These are phyloP conservation scores for Palloptera scutellata DNA, from an alignment of 2,888 invertebrate species.

Conservation along the genomic window DNA sequence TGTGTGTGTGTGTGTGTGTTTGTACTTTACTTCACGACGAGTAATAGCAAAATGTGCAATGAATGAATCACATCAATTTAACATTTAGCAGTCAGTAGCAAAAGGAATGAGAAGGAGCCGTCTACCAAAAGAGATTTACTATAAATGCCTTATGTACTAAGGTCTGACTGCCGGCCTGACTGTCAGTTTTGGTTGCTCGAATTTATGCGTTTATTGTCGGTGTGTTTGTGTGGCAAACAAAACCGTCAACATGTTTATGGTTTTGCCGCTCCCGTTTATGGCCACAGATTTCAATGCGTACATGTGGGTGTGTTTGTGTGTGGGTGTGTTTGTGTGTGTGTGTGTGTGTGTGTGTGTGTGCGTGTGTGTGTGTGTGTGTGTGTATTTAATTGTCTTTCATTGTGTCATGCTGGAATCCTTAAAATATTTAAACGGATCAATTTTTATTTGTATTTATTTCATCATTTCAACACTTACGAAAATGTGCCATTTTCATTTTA, in stretches of 20 bases:
- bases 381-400: slow-evolving; percentile 1
- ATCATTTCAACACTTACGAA: neutral
- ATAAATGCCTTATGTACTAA: neutral
- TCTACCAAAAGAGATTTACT: too few relatives aligned
- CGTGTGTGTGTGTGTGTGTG: slow-evolving; percentile 7
- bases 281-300: neutral
- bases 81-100: too few relatives aligned
- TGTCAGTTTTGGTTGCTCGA: neutral
- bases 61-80: too few relatives aligned
- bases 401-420: slow-evolving; percentile 6
- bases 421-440: slow-evolving; percentile 12
- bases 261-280: neutral
- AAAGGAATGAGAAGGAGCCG: too few relatives aligned
- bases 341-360: slow-evolving; percentile 5
- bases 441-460: slow-evolving; percentile 19
- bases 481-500: neutral
- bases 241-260: neutral
- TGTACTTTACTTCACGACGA: too few relatives aligned
- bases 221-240: neutral
- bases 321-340: slow-evolving; percentile 3
- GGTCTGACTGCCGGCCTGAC: neutral
- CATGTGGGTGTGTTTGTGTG: neutral
- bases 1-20: too few relatives aligned
- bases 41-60: too few relatives aligned
- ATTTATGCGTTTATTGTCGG: neutral